These are phyloP conservation scores for Channa argus DNA, from an alignment of 2,113 vertebrate species.

Conservation along the genomic window DNA sequence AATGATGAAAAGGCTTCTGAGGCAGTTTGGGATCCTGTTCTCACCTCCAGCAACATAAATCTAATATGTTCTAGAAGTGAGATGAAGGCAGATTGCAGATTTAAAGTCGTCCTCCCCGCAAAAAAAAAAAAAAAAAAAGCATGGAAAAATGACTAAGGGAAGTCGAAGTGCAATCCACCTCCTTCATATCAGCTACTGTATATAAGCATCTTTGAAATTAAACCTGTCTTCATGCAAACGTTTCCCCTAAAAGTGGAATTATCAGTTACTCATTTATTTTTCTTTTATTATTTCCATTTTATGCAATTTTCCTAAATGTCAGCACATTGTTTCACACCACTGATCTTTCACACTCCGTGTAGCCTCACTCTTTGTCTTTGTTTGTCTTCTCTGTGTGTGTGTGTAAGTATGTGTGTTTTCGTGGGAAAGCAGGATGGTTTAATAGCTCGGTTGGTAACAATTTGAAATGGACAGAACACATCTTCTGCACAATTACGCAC, in stretches of 20 bases:
- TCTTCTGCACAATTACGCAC: slow-evolving; percentile 56
- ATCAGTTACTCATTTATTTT: too few relatives aligned
- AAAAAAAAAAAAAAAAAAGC: background rate
- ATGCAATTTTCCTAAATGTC: too few relatives aligned
- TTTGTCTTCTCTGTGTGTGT: background rate
- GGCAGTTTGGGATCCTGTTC: slow-evolving; percentile 8
- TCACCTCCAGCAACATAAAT: slow-evolving; percentile 7
- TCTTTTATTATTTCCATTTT: too few relatives aligned
- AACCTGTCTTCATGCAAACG: background rate
- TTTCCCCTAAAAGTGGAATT: background rate
- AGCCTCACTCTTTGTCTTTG: background rate
- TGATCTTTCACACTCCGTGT: background rate
- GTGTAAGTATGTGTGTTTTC: background rate
- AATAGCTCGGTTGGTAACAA: background rate
- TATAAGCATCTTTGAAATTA: background rate
- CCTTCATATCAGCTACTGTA: too few relatives aligned
- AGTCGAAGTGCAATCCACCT: too few relatives aligned
- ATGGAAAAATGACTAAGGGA: background rate
- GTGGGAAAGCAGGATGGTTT: too few relatives aligned
- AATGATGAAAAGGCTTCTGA: slow-evolving; percentile 8
- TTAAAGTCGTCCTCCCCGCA: background rate
- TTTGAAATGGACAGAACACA: background rate
- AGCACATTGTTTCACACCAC: background rate
- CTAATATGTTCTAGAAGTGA: background rate
- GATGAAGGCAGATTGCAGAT: background rate